phyloP scores from a whole-genome alignment of 2,113 vertebrate genomes.

The Smithornis capensis region DNA sequence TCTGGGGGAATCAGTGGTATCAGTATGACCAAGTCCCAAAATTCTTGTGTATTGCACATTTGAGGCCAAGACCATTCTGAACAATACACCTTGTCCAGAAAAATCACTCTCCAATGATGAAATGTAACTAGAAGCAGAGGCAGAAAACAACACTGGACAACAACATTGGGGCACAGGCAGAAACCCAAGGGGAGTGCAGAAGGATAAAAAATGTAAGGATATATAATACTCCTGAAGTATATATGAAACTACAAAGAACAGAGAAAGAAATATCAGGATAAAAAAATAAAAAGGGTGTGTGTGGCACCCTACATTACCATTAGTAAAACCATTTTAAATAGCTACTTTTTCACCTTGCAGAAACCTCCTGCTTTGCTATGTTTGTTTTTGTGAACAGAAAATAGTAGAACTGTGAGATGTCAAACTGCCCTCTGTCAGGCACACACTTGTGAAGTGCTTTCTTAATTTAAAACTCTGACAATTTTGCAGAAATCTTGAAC shows the following conservation, averaged over 20 bases:
- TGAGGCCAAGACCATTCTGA: background rate
- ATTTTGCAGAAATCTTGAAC: background rate
- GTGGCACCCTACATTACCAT: background rate
- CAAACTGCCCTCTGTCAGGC: background rate
- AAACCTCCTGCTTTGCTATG: background rate
- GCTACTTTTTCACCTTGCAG: background rate
- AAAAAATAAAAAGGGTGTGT: background rate
- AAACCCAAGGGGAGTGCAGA: background rate
- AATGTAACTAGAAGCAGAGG: background rate
- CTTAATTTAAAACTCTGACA: background rate
- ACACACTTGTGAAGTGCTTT: background rate
- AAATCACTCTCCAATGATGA: background rate
- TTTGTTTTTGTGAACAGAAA: background rate
- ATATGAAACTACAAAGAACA: background rate
- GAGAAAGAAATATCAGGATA: background rate
- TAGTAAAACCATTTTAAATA: background rate
- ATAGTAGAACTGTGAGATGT: background rate
- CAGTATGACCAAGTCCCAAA: background rate
- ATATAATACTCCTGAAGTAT: background rate
- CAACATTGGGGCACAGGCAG: accelerated
- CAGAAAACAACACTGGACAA: background rate
- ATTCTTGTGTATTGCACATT: background rate
- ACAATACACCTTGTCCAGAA: background rate
- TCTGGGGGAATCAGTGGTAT: background rate
- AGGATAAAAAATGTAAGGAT: background rate